Evolutionary conservation across 2,113 vertebrate species (phyloP).

Genomic region (Budorcas taxicolor): DNA sequence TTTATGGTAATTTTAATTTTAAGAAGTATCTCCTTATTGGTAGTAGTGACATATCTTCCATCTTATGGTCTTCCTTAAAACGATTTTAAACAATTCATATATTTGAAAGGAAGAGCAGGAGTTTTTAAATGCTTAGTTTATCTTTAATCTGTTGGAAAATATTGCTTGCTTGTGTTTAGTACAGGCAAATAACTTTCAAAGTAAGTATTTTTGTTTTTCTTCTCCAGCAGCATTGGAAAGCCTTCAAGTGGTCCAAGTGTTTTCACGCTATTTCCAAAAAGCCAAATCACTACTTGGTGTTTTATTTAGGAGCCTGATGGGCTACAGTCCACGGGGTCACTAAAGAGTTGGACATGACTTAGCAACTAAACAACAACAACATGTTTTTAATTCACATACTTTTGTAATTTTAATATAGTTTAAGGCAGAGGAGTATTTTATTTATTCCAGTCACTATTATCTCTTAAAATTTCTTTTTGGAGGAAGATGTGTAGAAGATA

Average conservation of each 20-base stretch:
- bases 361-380: background rate
- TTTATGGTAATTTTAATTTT: constrained; percentile 67
- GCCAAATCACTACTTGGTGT: constrained; percentile 55
- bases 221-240: constrained; percentile 57
- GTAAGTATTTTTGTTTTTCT: constrained; percentile 60
- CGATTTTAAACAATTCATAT: constrained; percentile 16
- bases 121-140: constrained; percentile 58
- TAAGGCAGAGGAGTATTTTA: constrained; percentile 22
- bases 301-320: constrained; percentile 45
- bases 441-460: constrained; percentile 42
- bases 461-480: constrained; percentile 46
- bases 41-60: constrained; percentile 25
- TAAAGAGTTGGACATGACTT: background rate
- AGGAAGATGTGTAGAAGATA: background rate
- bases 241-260: constrained; percentile 48
- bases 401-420: constrained; percentile 59
- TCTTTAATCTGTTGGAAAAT: constrained; percentile 56
- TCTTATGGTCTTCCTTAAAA: constrained; percentile 41
- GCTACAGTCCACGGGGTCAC: background rate
- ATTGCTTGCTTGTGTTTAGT: constrained; percentile 47
- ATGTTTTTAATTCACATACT: constrained; percentile 55
- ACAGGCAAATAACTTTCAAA: constrained; percentile 47
- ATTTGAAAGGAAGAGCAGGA: constrained; percentile 57
- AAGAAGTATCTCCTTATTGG: constrained; percentile 50
- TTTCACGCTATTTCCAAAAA: constrained; percentile 32